Conservation (phyloP, 2,797 vertebrate genomes). For the Tapirus indicus region DNA sequence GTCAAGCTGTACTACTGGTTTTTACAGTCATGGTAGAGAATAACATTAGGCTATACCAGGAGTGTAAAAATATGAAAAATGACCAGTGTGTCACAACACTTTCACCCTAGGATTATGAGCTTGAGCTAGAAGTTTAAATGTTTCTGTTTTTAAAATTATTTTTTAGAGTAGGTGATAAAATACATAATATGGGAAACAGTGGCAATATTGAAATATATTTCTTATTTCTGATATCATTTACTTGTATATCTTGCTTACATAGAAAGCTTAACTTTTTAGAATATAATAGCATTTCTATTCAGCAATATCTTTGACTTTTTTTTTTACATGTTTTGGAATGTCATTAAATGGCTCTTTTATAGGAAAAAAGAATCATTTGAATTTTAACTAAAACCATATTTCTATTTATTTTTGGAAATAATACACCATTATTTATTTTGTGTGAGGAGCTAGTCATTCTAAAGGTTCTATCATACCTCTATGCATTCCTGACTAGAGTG, state of each 20-base stretch:
- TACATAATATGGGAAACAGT: neutral
- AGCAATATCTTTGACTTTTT: neutral
- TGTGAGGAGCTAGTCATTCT: conserved; percentile 15
- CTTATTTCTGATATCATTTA: conserved; percentile 52
- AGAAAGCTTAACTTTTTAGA: conserved; percentile 48
- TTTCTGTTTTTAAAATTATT: conserved; percentile 57
- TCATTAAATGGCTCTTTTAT: conserved; percentile 40
- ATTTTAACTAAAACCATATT: conserved; percentile 63
- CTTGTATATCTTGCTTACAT: conserved; percentile 8
- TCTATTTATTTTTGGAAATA: conserved; percentile 7
- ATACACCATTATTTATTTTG: neutral
- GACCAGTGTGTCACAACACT: neutral
- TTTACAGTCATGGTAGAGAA: conserved; percentile 45
- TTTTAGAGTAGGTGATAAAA: conserved; percentile 42
- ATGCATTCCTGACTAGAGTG: neutral
- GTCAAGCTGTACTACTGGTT: neutral
- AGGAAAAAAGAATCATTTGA: conserved; percentile 50
- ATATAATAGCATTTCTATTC: conserved; percentile 22
- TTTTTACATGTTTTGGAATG: conserved; percentile 41
- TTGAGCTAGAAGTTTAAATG: conserved; percentile 47
- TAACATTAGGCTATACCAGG: neutral
- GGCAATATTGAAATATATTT: neutral
- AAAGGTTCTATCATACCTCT: neutral
- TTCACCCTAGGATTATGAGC: neutral
- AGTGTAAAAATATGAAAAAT: conserved; percentile 35